Evolutionary conservation across 2,888 invertebrate species (phyloP).

Genomic region (Biston stratarius): DNA sequence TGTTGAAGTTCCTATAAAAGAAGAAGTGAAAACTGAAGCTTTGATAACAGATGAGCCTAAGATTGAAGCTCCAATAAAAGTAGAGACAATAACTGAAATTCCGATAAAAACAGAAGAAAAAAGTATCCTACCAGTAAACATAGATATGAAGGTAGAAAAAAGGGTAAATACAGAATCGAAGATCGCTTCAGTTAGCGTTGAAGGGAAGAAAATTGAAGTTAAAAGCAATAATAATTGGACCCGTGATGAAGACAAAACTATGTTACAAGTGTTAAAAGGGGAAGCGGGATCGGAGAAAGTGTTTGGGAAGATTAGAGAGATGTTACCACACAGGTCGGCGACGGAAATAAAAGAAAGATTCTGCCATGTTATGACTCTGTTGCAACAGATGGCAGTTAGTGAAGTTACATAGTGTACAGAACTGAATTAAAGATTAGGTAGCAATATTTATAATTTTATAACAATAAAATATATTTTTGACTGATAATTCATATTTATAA

Average conservation of each 20-base stretch:
- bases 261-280: slow-evolving; percentile 91
- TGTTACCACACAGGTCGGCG: slow-evolving; percentile 84
- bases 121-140: background rate
- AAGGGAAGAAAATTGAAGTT: slow-evolving; percentile 49
- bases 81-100: slow-evolving; percentile 36
- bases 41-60: slow-evolving; percentile 35
- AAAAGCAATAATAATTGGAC: slow-evolving; percentile 88
- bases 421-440: slow-evolving; percentile 58
- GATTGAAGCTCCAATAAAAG: slow-evolving; percentile 28
- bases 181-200: slow-evolving; percentile 49
- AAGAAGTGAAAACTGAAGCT: slow-evolving; percentile 4
- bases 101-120: slow-evolving; percentile 49
- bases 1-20: slow-evolving; percentile 21
- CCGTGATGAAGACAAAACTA: slow-evolving; percentile 93
- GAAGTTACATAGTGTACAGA: slow-evolving; percentile 71
- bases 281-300: slow-evolving; percentile 89
- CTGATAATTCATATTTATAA: slow-evolving; percentile 7
- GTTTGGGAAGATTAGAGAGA: slow-evolving; percentile 84
- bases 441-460: slow-evolving; percentile 78
- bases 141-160: slow-evolving; percentile 60
- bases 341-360: slow-evolving; percentile 88
- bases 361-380: slow-evolving; percentile 86
- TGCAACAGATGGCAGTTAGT: slow-evolving; percentile 87
- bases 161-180: slow-evolving; percentile 24
- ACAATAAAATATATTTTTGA: slow-evolving; percentile 61